Evolutionary conservation across 2,113 vertebrate species (phyloP).

Genomic region (Chrysemys picta): DNA sequence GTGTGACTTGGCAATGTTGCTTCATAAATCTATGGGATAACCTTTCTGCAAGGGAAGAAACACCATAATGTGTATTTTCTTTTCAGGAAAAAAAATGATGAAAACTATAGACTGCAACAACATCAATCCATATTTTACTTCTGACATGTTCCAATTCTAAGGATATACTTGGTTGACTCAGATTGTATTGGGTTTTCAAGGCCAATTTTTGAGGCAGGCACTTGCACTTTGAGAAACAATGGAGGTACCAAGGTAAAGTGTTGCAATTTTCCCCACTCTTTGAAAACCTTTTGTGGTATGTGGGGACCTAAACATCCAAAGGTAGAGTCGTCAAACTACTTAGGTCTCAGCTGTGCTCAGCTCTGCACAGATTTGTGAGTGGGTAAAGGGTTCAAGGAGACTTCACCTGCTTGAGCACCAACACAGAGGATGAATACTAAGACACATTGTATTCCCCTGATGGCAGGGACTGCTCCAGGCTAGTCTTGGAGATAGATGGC

Average conservation of each 20-base stretch:
- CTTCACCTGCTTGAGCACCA: neutral
- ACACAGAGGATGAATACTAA: neutral
- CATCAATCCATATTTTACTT: slow-evolving; percentile 46
- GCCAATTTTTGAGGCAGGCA: slow-evolving; percentile 7
- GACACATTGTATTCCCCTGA: neutral
- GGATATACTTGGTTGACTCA: slow-evolving; percentile 30
- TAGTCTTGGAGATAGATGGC: neutral
- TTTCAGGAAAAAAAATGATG: neutral
- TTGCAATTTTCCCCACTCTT: neutral
- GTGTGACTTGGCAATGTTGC: neutral
- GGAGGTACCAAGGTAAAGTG: neutral
- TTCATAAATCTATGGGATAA: neutral
- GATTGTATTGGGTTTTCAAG: slow-evolving; percentile 42
- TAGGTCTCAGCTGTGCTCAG: neutral
- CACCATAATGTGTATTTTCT: neutral
- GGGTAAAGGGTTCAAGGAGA: neutral
- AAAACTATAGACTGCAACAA: neutral
- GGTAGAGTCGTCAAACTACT: neutral
- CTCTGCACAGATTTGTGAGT: neutral
- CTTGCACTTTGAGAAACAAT: slow-evolving; percentile 6
- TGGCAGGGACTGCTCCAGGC: neutral
- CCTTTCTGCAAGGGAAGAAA: neutral
- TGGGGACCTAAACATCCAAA: neutral
- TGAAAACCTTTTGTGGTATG: neutral
- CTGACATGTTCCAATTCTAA: slow-evolving; percentile 19